phyloP scores from a whole-genome alignment of 2,113 vertebrate species.

The Thryonomys swinderianus region DNA sequence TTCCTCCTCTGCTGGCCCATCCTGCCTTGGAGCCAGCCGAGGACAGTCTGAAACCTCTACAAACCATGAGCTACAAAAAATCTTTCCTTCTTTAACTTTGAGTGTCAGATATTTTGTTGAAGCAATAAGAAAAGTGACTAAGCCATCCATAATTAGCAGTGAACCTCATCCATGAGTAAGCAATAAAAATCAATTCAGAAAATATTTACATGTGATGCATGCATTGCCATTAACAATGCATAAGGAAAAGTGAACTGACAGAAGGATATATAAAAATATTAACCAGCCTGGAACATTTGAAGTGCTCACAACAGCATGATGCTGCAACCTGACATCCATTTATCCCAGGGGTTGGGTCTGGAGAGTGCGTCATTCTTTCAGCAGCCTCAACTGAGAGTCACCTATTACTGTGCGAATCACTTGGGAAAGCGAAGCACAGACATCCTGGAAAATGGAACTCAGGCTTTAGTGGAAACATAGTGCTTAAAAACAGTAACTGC shows the following conservation, averaged over 20 bases:
- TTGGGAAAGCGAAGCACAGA: background rate
- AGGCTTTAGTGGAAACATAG: background rate
- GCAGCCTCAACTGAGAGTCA: background rate
- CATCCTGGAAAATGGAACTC: background rate
- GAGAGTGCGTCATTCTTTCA: background rate
- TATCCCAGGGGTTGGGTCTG: background rate
- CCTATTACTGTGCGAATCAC: background rate
- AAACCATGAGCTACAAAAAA: background rate
- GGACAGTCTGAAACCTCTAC: background rate
- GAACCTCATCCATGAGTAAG: background rate
- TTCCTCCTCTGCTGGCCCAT: background rate
- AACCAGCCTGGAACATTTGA: background rate
- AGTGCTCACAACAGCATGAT: background rate
- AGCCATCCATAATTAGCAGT: background rate
- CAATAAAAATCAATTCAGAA: background rate
- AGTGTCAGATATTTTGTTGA: background rate
- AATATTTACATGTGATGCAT: background rate
- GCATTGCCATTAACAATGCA: background rate
- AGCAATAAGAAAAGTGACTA: background rate
- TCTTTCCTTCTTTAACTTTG: background rate
- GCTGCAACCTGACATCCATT: background rate
- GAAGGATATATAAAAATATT: background rate
- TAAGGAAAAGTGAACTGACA: background rate
- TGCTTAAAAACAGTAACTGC: background rate
- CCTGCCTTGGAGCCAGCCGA: background rate